Conservation (phyloP, 1,140 invertebrate genomes). For the Microplitis demolitor region DNA sequence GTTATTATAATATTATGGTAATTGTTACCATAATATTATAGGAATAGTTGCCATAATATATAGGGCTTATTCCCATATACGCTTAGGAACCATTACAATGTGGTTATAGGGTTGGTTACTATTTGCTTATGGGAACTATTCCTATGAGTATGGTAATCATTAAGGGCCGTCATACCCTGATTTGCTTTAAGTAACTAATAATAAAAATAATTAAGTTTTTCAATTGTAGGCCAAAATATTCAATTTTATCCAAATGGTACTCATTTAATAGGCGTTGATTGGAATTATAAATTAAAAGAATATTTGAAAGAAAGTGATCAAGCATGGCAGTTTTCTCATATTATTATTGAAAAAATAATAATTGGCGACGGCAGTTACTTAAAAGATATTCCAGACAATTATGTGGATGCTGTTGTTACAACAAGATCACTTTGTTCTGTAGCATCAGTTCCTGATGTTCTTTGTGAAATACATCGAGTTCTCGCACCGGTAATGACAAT, state of each 20-base stretch:
- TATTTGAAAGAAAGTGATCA: conserved; percentile 44
- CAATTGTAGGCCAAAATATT: conserved; percentile 49
- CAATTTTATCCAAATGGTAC: conserved; percentile 49
- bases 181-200: too few species aligned
- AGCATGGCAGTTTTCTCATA: conserved; percentile 47
- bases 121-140: too few species aligned
- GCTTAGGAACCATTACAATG: too few species aligned
- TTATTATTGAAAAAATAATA: conserved; percentile 47
- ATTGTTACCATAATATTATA: too few species aligned
- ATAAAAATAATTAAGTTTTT: too few species aligned
- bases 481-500: conserved; percentile 45
- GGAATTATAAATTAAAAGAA: conserved; percentile 47
- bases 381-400: conserved; percentile 39
- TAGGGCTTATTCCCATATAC: too few species aligned
- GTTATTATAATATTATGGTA: too few species aligned
- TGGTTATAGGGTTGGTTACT: too few species aligned
- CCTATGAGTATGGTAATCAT: too few species aligned
- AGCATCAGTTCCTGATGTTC: conserved; percentile 39
- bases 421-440: conserved; percentile 51
- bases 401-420: conserved; percentile 49
- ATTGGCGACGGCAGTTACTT: conserved; percentile 49
- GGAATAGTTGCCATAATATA: too few species aligned
- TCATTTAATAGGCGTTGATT: conserved; percentile 50
- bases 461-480: conserved; percentile 49
- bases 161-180: too few species aligned